phyloP scores from a whole-genome alignment of 2,113 vertebrate genomes.

The Cardinalis cardinalis region DNA sequence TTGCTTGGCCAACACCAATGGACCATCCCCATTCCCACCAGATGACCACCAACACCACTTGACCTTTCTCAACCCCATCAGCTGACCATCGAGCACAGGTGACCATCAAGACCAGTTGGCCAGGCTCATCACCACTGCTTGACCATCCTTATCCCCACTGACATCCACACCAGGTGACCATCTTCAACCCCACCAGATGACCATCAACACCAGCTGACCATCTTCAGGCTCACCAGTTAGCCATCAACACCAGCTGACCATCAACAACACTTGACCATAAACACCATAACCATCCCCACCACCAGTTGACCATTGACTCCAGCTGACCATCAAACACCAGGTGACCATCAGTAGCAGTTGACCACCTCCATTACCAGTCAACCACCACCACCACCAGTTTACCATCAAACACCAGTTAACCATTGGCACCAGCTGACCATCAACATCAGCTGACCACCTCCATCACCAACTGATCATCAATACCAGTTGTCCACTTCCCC shows the following conservation, averaged over 20 bases:
- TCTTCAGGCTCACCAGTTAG: not conserved
- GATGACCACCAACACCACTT: not conserved
- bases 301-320: no score
- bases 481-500: not conserved
- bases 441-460: not conserved
- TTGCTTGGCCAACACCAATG: no score
- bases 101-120: not conserved
- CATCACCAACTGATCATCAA: not conserved
- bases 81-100: not conserved
- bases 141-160: not conserved
- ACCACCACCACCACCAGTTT: no score
- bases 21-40: not conserved
- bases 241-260: not conserved
- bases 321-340: no score
- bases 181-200: not conserved
- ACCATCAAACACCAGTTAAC: no score
- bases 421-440: no score
- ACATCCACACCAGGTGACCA: not conserved
- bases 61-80: not conserved
- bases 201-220: not conserved
- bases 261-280: no score
- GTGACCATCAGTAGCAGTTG: no score
- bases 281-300: no score
- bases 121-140: no score
- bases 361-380: no score